Base-by-base conservation (phyloP, 2,888 invertebrate species). In the Microdon myrmicae region DNA sequence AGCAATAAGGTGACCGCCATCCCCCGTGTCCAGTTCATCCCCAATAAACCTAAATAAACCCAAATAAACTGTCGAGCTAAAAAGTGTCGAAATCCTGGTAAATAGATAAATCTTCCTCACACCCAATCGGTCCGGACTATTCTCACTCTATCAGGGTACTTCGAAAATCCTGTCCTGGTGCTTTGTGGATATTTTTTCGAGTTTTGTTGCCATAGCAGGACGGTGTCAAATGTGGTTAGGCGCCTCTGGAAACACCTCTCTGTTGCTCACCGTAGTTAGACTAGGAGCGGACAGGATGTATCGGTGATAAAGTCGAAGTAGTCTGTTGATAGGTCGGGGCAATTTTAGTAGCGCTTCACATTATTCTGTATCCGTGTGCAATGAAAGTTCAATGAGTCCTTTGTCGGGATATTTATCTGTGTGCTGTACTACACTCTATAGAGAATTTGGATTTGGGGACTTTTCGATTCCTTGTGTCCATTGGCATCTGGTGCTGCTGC, bases 351-450 rank as follows among this genome's bases (percentile, higher is more conserved):
- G 32, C 38, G 29, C 5, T 34, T 32, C n/a, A 12, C 28, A 39
- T 39, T 56, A 44, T 51, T 3, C 2, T 20, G 20, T 45, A 29
- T 48, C 22, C 37, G 58, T 64, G 55, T 44, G 58, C 64, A 64
- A 64, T 64, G 64, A 64, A 64, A 64, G 64, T 64, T 64, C 64
- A 64, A 64, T 64, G 64, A 64, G 64, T 64, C 47, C 51, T 64
- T 64, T 64, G 64, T 58, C 64, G 64, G n/a, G n/a, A 64, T 64
- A 64, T 64, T 64, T 64, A 64, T 64, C 64, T 64, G 37, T 47
- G 41, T 17, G 37, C 41, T 51, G n/a, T n/a, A n/a, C n/a, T n/a
- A n/a, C n/a, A n/a, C 56, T 64, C 45, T 51, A 64, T 64, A 28
- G 58, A 64, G 51, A 37, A 55, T 35, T 59, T 37, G 37, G 29